Percentiles rank a stretch among this genome's conserved stretches.
Conservation (phyloP, 2,797 vertebrate species). For the Clarias laeviceps region DNA sequence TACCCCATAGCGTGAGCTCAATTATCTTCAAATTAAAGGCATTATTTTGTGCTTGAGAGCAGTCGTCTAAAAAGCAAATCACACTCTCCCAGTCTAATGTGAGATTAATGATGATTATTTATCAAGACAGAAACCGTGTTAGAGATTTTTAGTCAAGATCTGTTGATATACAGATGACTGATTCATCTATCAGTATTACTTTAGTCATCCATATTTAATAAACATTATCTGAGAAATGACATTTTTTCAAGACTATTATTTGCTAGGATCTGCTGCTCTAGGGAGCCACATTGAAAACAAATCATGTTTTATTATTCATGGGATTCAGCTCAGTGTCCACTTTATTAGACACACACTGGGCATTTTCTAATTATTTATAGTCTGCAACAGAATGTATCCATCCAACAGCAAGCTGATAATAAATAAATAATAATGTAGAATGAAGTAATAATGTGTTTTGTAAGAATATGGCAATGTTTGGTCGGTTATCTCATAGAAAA, state of each 20-base stretch:
- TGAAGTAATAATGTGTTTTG: background rate
- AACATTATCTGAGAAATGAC: background rate
- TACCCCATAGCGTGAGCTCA: conserved; percentile 49
- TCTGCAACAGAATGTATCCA: background rate
- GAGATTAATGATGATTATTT: conserved; percentile 72
- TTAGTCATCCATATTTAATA: background rate
- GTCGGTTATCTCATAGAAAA: background rate
- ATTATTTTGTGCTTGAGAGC: conserved; percentile 63
- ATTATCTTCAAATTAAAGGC: conserved; percentile 63
- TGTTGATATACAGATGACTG: background rate
- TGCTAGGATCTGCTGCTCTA: background rate
- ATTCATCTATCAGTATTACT: background rate
- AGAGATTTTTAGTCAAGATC: background rate
- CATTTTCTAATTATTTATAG: conserved; percentile 1
- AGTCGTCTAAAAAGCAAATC: conserved; percentile 52
- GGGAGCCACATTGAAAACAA: background rate
- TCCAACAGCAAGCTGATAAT: background rate
- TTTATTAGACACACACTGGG: background rate
- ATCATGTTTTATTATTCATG: background rate
- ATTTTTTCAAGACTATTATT: background rate
- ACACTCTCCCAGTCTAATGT: conserved; percentile 56
- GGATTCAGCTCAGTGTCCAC: background rate
- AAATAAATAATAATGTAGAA: background rate
- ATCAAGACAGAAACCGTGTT: conserved; percentile 62
- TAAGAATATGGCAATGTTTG: background rate